Percentiles rank a stretch among this genome's conserved stretches.
These are phyloP conservation scores for Ascidia mentula DNA, from an alignment of 23 tunicate genomes.

Conservation along the genomic window DNA sequence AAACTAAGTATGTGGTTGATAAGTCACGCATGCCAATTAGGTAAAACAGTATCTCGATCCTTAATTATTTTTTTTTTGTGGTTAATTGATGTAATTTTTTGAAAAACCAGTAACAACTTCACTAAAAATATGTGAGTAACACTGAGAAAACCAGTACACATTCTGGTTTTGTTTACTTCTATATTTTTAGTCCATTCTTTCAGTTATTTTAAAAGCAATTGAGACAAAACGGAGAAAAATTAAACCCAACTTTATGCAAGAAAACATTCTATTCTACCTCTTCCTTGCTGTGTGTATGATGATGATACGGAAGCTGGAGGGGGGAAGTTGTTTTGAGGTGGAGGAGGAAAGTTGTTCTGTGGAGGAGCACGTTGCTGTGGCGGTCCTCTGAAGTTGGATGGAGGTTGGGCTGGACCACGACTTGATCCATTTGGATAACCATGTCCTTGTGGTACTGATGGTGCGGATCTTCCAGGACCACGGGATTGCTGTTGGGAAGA, in stretches of 20 bases:
- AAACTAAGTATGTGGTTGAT: too few species aligned
- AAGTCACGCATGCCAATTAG: not conserved
- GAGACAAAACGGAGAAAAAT: too few species aligned
- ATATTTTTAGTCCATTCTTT: too few species aligned
- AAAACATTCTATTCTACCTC: too few species aligned
- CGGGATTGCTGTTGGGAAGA: constrained; percentile 26
- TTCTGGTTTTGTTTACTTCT: not conserved
- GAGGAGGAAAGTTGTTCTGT: constrained; percentile 18
- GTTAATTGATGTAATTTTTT: not conserved
- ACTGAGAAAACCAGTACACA: not conserved
- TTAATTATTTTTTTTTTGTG: too few species aligned
- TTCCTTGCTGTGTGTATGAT: constrained; percentile 56
- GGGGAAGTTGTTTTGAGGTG: constrained; percentile 18
- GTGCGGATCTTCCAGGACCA: constrained; percentile 30
- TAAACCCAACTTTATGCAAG: too few species aligned
- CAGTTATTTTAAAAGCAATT: too few species aligned
- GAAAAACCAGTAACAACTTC: not conserved
- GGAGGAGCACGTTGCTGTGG: constrained; percentile 21
- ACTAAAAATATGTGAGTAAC: not conserved
- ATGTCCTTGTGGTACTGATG: constrained; percentile 1
- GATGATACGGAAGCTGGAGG: constrained; percentile 40
- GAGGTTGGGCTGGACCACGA: constrained; percentile 19
- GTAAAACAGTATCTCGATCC: too few species aligned
- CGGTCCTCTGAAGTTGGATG: not conserved
- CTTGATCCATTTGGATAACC: constrained; percentile 4